Base-by-base conservation (phyloP, 1,140 invertebrate species). In the Ostrea denselamellosa region DNA sequence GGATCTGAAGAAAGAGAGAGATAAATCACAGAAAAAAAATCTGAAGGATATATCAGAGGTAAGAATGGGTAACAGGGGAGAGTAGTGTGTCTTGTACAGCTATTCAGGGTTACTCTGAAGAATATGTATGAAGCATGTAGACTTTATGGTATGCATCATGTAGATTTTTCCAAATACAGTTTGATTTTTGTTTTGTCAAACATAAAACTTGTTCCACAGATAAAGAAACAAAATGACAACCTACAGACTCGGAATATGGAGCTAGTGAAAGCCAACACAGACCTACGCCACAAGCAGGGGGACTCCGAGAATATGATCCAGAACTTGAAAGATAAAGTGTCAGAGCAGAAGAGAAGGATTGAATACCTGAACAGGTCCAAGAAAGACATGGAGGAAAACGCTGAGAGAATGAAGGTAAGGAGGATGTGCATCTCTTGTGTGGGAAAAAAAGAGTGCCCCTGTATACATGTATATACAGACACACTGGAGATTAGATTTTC, bases 171-270 rank as follows among this genome's bases (percentile, higher is more conserved):
- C 34, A 44, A 44, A 44, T 44, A 44, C 34, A 44, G 34, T n/a
- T n/a, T n/a, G n/a, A 44, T 44, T 44, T 44, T 44, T 44, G 34
- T 44, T 44, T 44, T 2, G 5, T 44, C 34, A 44, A 44, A 44
- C 34, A 44, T 44, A 5, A 44, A 44, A 44, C 25, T 81, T 34
- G 71, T 56, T 85, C 86, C 44, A 17, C 88, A 93, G 92, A 53
- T 93, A 28, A 92, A 92, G 87, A 94, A 93, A 71, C 92, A 93
- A 68, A 93, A 92, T 90, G 92, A 92, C 28, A 92, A 90, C 54
- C 87, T 93, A 71, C 91, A 92, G 1, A 90, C 83, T 0, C 82
- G 92, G 52, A 94, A 94, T 56, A 91, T 91, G 83, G 94, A 94
- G 34, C 82, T 94, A 53, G 90, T 94, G 52, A 91, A 91, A 71